A percentile compares a stretch with the other conserved stretches of the same genome.
These are phyloP conservation scores for Cisticola juncidis DNA, from an alignment of 2,113 vertebrate species.

Conservation along the genomic window DNA sequence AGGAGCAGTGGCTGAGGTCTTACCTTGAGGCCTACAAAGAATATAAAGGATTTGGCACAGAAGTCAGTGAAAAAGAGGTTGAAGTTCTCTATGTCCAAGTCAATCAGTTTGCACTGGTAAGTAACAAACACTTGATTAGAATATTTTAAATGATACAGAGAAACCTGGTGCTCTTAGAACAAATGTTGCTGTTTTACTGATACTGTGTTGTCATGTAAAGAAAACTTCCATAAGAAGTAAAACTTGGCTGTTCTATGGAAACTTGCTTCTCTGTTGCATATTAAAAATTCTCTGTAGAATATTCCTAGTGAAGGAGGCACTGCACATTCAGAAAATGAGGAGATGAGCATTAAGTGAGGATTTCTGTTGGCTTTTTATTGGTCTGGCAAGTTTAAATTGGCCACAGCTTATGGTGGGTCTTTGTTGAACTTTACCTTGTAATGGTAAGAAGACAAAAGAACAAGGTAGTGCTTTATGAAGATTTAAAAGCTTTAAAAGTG, in stretches of 20 bases:
- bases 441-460: neutral
- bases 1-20: conserved; percentile 88
- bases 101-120: conserved; percentile 94
- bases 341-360: neutral
- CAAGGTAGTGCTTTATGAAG: neutral
- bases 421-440: neutral
- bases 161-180: neutral
- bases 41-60: conserved; percentile 81
- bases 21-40: conserved; percentile 96
- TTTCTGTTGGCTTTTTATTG: neutral
- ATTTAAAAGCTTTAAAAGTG: neutral
- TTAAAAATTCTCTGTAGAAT: neutral
- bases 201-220: neutral
- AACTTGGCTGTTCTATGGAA: neutral
- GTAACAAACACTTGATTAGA: conserved; percentile 16
- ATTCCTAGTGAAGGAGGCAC: neutral
- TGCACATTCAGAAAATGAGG: neutral
- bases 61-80: conserved; percentile 88
- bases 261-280: neutral
- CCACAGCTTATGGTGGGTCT: neutral
- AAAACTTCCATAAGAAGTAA: neutral
- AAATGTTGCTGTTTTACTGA: neutral
- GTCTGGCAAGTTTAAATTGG: neutral
- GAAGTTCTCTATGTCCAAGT: conserved; percentile 94
- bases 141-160: neutral